Evolutionary conservation across 2,113 vertebrate species (phyloP).

Genomic region (Plotosus lineatus): DNA sequence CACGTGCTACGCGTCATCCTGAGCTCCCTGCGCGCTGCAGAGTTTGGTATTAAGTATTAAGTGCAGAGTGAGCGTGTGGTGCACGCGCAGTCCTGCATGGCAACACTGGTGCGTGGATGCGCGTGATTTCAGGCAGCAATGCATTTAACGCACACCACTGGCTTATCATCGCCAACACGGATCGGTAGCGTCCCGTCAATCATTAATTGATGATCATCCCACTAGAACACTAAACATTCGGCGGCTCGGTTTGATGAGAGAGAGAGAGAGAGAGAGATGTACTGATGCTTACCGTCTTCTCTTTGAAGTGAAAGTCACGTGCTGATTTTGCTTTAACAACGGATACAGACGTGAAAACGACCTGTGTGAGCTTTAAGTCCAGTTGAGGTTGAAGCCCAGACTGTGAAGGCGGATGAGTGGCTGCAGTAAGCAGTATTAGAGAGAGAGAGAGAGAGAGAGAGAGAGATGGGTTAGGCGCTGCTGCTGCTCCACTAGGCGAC

Average conservation of each 20-base stretch:
- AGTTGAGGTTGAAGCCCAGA: slow-evolving; percentile 15
- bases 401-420: slow-evolving; percentile 10
- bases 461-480: slow-evolving; percentile 21
- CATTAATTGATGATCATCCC: background rate
- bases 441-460: slow-evolving; percentile 30
- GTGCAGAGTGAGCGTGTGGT: background rate
- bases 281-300: slow-evolving; percentile 23
- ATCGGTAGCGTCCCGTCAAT: background rate
- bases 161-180: background rate
- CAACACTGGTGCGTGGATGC: slow-evolving; percentile 27
- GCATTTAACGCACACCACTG: background rate
- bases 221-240: background rate
- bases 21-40: background rate
- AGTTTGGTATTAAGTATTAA: background rate
- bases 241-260: background rate
- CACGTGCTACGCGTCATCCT: background rate
- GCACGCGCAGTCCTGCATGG: slow-evolving; percentile 9
- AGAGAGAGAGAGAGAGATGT: background rate
- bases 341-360: background rate
- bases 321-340: background rate
- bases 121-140: background rate
- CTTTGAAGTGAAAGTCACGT: slow-evolving; percentile 14
- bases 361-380: slow-evolving; percentile 18
- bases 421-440: background rate
- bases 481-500: slow-evolving; percentile 30